These are phyloP conservation scores for Tapera naevia DNA, from an alignment of 2,797 vertebrate species.

Conservation along the genomic window DNA sequence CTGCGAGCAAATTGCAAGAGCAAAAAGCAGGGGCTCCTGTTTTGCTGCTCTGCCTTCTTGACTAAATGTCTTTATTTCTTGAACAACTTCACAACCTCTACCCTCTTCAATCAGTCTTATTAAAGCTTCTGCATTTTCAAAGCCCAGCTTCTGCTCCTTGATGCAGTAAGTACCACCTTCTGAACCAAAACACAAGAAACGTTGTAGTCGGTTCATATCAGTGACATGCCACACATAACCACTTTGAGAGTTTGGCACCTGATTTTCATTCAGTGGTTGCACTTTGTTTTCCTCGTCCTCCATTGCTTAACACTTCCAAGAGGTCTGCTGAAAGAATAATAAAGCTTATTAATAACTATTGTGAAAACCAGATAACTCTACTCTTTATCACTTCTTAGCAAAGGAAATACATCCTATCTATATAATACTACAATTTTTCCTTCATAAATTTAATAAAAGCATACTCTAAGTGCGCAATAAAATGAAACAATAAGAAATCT, in stretches of 20 bases:
- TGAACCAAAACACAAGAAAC: conserved; percentile 90
- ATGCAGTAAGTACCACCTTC: conserved; percentile 83
- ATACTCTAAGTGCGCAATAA: neutral
- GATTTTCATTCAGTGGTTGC: conserved; percentile 61
- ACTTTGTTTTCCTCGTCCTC: conserved; percentile 60
- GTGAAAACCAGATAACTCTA: neutral
- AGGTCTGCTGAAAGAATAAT: neutral
- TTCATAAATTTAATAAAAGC: neutral
- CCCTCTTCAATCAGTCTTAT: conserved; percentile 87
- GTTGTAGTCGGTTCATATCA: conserved; percentile 81
- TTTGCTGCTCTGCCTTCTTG: conserved; percentile 80
- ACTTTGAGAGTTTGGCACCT: conserved; percentile 69
- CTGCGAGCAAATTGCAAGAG: conserved; percentile 91
- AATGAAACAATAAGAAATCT: neutral
- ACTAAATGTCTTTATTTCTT: conserved; percentile 85
- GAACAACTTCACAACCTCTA: conserved; percentile 85
- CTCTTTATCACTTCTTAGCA: neutral
- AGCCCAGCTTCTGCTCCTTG: conserved; percentile 80
- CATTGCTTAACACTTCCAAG: conserved; percentile 67
- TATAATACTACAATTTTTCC: neutral
- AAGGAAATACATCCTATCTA: neutral
- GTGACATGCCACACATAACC: conserved; percentile 76
- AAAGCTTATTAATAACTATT: neutral
- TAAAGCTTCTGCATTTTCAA: conserved; percentile 79
- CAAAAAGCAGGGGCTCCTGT: conserved; percentile 83